Evolutionary conservation across 2,888 invertebrate species (phyloP).

Genomic region (Colletes collaris): DNA sequence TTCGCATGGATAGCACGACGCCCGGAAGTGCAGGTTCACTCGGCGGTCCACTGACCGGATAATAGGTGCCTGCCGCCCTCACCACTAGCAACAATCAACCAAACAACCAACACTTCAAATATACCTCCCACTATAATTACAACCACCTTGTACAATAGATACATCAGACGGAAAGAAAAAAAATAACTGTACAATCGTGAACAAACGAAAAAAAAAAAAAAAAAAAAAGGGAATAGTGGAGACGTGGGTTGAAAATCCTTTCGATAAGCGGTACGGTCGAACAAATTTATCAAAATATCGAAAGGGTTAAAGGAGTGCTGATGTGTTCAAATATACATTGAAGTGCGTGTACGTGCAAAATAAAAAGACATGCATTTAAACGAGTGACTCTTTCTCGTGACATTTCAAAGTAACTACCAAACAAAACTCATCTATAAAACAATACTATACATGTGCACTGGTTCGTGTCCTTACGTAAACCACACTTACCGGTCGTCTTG

Average conservation of each 20-base stretch:
- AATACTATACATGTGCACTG: constrained; percentile 57
- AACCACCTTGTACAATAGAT: constrained; percentile 69
- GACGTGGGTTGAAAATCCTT: constrained; percentile 1
- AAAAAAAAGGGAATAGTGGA: constrained; percentile 25
- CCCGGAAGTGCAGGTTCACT: constrained; percentile 85
- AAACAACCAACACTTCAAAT: constrained; percentile 83
- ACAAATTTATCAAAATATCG: constrained; percentile 3
- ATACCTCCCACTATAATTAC: constrained; percentile 80
- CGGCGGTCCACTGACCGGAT: constrained; percentile 90
- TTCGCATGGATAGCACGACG: constrained; percentile 84
- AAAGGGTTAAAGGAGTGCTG: constrained; percentile 28
- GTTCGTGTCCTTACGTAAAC: constrained; percentile 40
- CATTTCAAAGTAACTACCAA: constrained; percentile 54
- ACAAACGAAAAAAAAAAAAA: constrained; percentile 18
- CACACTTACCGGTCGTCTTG: constrained; percentile 80
- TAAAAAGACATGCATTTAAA: constrained; percentile 59
- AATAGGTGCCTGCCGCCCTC: constrained; percentile 96
- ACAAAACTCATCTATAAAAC: constrained; percentile 56
- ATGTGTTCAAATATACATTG: constrained; percentile 42
- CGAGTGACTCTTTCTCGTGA: constrained; percentile 28
- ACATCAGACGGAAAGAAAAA: constrained; percentile 42
- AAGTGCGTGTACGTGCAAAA: constrained; percentile 76
- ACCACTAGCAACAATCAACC: constrained; percentile 90
- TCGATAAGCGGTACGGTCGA: not conserved
- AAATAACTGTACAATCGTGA: constrained; percentile 23